A percentile compares a stretch with the other conserved stretches of the same genome.
Evolutionary conservation across 2,797 vertebrate genomes (phyloP).

Genomic region (Borostomias antarcticus): DNA sequence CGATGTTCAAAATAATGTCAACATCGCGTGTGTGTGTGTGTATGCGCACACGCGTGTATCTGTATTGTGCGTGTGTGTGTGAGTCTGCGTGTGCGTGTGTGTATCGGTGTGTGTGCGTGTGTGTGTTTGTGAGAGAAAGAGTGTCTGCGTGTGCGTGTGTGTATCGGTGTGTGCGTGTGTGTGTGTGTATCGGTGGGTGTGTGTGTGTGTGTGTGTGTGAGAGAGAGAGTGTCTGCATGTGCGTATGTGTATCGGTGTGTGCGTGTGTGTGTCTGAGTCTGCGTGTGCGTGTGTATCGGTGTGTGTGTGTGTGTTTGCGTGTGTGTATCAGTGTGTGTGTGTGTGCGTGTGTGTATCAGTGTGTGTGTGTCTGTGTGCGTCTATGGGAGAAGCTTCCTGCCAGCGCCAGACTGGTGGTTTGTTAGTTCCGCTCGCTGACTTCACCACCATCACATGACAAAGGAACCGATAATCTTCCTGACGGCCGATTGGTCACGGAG

Average conservation of each 20-base stretch:
- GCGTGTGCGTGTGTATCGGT: constrained; percentile 33
- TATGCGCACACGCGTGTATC: too few relatives aligned
- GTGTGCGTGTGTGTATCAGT: not conserved
- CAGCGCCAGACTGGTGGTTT: too few relatives aligned
- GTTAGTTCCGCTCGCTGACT: not conserved
- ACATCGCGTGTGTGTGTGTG: too few relatives aligned
- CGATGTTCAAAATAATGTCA: too few relatives aligned
- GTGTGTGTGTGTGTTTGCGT: constrained; percentile 1
- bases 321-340: not conserved
- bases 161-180: too few relatives aligned
- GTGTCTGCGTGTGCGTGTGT: too few relatives aligned
- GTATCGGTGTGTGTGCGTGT: constrained; percentile 6
- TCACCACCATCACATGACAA: not conserved
- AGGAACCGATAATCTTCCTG: constrained; percentile 4
- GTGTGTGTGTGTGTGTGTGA: constrained; percentile 12
- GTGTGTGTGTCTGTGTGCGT: not conserved
- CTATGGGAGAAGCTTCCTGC: not conserved
- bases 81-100: too few relatives aligned
- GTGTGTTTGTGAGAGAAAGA: not conserved
- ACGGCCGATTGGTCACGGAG: constrained; percentile 18
- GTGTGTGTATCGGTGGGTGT: not conserved
- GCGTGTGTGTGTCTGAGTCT: constrained; percentile 38
- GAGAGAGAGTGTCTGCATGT: constrained; percentile 12
- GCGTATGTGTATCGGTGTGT: constrained; percentile 17
- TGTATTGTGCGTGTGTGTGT: too few relatives aligned